Evolutionary conservation across 2,888 invertebrate genomes (phyloP).

Genomic region (Lasioglossum leucozonium): DNA sequence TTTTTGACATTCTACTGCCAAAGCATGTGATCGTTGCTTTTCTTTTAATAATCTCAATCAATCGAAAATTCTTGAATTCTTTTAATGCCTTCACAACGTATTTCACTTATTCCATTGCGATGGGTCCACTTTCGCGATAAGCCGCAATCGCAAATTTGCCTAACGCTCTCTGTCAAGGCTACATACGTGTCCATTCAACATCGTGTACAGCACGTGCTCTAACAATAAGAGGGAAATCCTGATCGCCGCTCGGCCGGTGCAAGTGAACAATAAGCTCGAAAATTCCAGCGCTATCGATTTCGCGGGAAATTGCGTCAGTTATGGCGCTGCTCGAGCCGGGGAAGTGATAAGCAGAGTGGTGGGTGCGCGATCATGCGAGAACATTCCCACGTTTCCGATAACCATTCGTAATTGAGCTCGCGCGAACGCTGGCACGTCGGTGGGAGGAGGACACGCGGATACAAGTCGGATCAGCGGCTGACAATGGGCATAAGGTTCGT

Average conservation of each 20-base stretch:
- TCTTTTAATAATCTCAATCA: neutral
- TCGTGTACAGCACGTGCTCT: neutral
- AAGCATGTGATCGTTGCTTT: neutral
- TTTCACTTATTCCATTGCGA: too few relatives aligned
- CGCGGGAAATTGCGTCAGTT: slow-evolving; percentile 63
- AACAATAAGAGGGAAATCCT: neutral
- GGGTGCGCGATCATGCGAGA: slow-evolving; percentile 34
- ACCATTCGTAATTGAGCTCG: slow-evolving; percentile 14
- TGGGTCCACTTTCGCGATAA: neutral
- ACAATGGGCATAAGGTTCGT: slow-evolving; percentile 42
- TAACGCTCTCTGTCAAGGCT: neutral
- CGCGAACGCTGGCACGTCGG: neutral
- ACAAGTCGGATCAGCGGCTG: slow-evolving; percentile 21
- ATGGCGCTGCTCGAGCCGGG: slow-evolving; percentile 27
- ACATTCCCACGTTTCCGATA: slow-evolving; percentile 54
- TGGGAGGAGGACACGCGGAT: slow-evolving; percentile 12
- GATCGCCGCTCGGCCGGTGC: neutral
- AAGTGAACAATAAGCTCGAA: slow-evolving; percentile 33
- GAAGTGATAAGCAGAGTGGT: slow-evolving; percentile 52
- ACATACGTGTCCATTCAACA: neutral
- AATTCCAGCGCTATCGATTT: slow-evolving; percentile 46
- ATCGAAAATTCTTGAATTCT: neutral
- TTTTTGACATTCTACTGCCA: neutral
- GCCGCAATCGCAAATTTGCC: neutral
- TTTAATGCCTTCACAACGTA: too few relatives aligned